Conservation (phyloP, 2,113 vertebrate species). For the Stegostoma tigrinum region DNA sequence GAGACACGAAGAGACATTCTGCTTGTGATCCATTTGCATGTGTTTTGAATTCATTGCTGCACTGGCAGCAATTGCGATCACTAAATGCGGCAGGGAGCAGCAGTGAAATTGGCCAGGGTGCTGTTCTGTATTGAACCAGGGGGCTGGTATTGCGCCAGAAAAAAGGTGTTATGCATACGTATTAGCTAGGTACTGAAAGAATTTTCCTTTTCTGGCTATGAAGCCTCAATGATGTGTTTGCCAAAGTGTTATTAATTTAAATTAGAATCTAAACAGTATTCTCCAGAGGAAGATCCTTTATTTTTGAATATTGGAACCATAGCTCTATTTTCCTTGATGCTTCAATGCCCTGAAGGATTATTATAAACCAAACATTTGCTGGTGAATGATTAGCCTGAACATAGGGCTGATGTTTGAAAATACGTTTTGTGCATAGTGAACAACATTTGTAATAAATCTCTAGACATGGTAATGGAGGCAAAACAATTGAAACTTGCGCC, state of each 20-base stretch:
- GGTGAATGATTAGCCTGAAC: neutral
- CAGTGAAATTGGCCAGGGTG: neutral
- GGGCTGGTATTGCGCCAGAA: neutral
- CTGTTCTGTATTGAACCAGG: neutral
- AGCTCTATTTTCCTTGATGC: neutral
- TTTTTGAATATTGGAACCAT: neutral
- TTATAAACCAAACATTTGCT: neutral
- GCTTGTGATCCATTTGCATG: neutral
- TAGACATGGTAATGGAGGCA: neutral
- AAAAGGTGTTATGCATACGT: neutral
- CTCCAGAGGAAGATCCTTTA: neutral
- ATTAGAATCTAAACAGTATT: neutral
- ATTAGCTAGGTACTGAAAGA: neutral
- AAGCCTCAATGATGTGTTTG: neutral
- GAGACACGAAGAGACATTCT: neutral
- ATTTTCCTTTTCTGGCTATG: neutral
- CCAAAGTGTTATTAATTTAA: slow-evolving; percentile 6
- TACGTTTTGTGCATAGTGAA: neutral
- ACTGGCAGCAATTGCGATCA: neutral
- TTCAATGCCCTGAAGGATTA: neutral
- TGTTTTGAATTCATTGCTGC: neutral
- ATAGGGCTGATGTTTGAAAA: neutral
- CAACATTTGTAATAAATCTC: neutral
- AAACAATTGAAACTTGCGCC: neutral
- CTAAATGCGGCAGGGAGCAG: neutral